Evolutionary conservation across 2,797 vertebrate genomes (phyloP), one percentile per base, ranked within the genome.

Genomic region (Cossypha caffra): DNA sequence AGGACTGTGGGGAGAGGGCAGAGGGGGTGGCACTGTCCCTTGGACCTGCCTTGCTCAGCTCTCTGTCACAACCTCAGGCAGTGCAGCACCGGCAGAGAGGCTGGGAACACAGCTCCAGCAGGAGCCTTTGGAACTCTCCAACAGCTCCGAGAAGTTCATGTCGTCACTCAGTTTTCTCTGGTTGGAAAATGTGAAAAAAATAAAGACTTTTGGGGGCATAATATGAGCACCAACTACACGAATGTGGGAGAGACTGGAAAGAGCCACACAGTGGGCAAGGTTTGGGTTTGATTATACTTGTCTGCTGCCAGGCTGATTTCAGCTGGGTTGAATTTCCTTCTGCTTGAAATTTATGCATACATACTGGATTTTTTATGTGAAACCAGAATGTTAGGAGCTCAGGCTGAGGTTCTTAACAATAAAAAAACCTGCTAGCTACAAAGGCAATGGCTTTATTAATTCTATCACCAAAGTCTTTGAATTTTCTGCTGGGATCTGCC

Each of bases 1-100:
- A 75, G 58, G 17, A 23, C 24, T 4, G 1, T 1, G 3, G 11
- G 28, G 38, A 61, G 35, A n/a, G 68, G 55, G 29, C 50, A 42
- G n/a, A 61, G 23, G 18, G 25, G 23, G 24, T 79, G 58, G 18
- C 28, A 16, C 9, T 1, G 0, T 8, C 38, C 3, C 23, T 24
- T 59, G 14, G 29, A 64, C 26, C 13, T 54, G 24, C n/a, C 28
- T 28, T 28, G 37, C 18, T 72, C 0, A 0, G 5, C 40, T 82
- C 38, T 92, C 1, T 2, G 28, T 28, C 33, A 23, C 3, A 72
- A 25, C 37, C 59, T 25, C 20, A 14, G 58, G 42, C 47, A 57
- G 47, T 20, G 20, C 33, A 86, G 50, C 8, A 26, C 16, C 0
- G 0, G n/a, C 2, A 4, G 26, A 67, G 25, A 61, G n/a, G 21